Evolutionary conservation across 1,140 invertebrate species (phyloP).

Genomic region (Bombus ignitus): DNA sequence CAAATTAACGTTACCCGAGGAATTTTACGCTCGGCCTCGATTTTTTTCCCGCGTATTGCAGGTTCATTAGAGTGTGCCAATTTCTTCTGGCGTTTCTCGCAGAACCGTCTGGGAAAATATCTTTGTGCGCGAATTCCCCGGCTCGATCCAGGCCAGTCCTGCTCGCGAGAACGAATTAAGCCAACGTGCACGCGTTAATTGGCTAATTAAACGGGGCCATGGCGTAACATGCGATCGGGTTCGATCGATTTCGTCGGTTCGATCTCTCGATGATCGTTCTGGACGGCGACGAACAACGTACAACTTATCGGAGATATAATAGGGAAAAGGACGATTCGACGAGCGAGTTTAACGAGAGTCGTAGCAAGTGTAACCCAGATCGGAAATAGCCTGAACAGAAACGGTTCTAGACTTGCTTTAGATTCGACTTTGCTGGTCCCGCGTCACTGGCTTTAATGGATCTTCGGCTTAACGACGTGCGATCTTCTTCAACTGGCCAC

Average conservation of each 20-base stretch:
- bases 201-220: constrained; percentile 48
- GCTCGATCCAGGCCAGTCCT: constrained; percentile 34
- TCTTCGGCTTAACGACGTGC: no score
- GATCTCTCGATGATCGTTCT: not conserved
- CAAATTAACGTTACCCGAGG: constrained; percentile 52
- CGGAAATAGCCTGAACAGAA: constrained; percentile 28
- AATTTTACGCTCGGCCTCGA: constrained; percentile 58
- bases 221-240: constrained; percentile 4
- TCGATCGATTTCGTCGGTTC: not conserved
- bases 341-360: not conserved
- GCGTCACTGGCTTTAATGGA: not conserved
- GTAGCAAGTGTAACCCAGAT: constrained; percentile 23
- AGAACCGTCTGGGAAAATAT: constrained; percentile 51
- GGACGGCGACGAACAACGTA: not conserved
- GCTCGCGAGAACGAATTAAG: constrained; percentile 36
- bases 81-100: constrained; percentile 42
- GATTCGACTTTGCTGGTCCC: constrained; percentile 4
- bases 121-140: constrained; percentile 35
- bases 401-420: constrained; percentile 7
- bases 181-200: constrained; percentile 53
- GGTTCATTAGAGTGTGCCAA: constrained; percentile 58
- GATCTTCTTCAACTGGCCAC: not conserved
- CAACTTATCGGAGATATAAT: not conserved
- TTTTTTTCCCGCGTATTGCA: constrained; percentile 38
- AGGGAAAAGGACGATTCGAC: not conserved